Evolutionary conservation across 2,888 invertebrate species (phyloP), one percentile per base, ranked within the genome.

Genomic region (Drosophila pseudotalamancana): DNA sequence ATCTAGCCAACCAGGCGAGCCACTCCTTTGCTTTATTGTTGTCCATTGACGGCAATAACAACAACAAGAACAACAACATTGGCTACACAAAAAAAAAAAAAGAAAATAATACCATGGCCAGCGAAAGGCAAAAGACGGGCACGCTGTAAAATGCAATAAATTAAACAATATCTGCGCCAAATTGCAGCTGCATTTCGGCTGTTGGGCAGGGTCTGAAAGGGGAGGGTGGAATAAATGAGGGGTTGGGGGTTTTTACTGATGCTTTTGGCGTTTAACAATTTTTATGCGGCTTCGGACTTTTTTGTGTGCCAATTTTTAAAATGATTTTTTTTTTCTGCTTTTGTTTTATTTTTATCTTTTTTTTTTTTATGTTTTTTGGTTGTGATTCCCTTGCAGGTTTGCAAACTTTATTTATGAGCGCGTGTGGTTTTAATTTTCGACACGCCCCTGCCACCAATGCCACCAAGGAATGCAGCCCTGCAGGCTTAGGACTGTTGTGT

Each of bases 141-240:
- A 64, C 71, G 68, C 86, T 87, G 88, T 87, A 83, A 83, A 83
- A 87, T 87, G 88, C 83, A 83, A 83, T 83, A 83, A 83, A 83
- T 83, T 83, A 87, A 83, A 83, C 83, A 83, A 85, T 83, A 83
- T 83, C 86, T 83, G 83, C 83, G 68, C 88, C 83, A 83, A 83
- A 83, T 83, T 83, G 83, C 83, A 74, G 87, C 77, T 87, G 74
- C 87, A 83, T 69, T 67, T 73, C 77, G 77, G 64, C 60, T 63
- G 74, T 59, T 53, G 64, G 57, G 18, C 59, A 56, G 42, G 8
- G 65, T 48, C 61, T 8, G 14, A 3, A 14, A 25, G 14, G n/a
- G 14, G 16, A 6, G 0, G 16, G 2, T 0, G 2, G 4, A 4
- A 25, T 14, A 11, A n/a, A 12, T n/a, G 18, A 29, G 27, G 27